Evolutionary conservation across 2,113 vertebrate species (phyloP).

Genomic region (Mustela nigripes): DNA sequence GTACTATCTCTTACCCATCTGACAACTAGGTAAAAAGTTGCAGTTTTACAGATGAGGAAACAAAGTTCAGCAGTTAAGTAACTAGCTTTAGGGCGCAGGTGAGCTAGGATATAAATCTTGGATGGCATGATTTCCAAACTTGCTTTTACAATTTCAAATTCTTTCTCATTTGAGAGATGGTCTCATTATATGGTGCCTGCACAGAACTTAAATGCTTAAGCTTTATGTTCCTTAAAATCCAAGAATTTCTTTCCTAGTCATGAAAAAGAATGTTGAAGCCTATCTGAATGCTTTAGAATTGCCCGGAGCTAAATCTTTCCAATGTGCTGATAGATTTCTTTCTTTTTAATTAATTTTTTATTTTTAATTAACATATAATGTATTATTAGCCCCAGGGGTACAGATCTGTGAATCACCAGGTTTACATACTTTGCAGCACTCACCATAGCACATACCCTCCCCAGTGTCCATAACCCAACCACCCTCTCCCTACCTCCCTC

Average conservation of each 20-base stretch:
- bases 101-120: conserved; percentile 21
- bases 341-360: no score
- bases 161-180: neutral
- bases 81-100: neutral
- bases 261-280: neutral
- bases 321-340: neutral
- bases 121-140: neutral
- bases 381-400: no score
- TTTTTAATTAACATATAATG: no score
- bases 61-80: conserved; percentile 40
- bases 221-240: neutral
- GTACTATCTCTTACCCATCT: neutral
- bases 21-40: neutral
- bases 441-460: no score
- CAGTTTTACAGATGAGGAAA: conserved; percentile 23
- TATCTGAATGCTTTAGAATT: conserved; percentile 17
- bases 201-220: neutral
- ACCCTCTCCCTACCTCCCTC: no score
- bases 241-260: neutral
- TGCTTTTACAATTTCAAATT: neutral
- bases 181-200: neutral
- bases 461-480: no score
- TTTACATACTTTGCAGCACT: no score
- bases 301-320: neutral
- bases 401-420: no score